phyloP scores from a whole-genome alignment of 2,113 vertebrate species.

The Carollia perspicillata region DNA sequence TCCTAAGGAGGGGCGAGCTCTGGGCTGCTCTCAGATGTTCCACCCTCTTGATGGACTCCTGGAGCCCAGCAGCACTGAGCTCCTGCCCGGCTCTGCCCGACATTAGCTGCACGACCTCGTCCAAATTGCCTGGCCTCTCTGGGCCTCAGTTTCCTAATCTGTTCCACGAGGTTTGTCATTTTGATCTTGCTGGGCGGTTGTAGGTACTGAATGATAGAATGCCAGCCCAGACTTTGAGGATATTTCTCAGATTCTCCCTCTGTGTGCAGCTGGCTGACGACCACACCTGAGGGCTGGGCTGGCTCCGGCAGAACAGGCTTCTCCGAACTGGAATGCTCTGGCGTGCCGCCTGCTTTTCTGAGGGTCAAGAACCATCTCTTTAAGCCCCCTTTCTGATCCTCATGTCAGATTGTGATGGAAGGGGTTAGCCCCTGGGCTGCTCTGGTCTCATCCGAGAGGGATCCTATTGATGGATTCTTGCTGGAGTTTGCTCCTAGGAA shows the following conservation, averaged over 20 bases:
- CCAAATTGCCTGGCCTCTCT: background rate
- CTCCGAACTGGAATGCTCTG: background rate
- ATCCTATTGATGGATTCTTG: background rate
- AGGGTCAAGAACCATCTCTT: background rate
- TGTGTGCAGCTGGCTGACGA: background rate
- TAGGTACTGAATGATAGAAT: background rate
- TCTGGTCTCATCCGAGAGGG: background rate
- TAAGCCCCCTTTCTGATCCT: background rate
- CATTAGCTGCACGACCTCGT: background rate
- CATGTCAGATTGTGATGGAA: background rate
- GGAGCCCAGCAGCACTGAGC: background rate
- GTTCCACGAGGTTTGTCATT: fast-evolving
- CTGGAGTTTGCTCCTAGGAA: background rate
- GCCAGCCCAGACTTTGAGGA: background rate
- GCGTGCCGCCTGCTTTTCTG: fast-evolving
- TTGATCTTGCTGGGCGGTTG: background rate
- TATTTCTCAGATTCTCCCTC: background rate
- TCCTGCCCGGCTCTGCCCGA: background rate
- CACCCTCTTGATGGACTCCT: background rate
- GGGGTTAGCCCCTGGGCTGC: background rate
- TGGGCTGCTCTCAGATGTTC: background rate
- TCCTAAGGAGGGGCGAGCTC: background rate
- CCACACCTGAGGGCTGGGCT: fast-evolving
- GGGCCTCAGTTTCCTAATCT: slow-evolving; percentile 11
- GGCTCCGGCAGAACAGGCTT: fast-evolving